Percentiles rank a stretch among this genome's conserved stretches.
phyloP scores from a whole-genome alignment of 2,888 invertebrate genomes.

The Eupithecia pulchellata region DNA sequence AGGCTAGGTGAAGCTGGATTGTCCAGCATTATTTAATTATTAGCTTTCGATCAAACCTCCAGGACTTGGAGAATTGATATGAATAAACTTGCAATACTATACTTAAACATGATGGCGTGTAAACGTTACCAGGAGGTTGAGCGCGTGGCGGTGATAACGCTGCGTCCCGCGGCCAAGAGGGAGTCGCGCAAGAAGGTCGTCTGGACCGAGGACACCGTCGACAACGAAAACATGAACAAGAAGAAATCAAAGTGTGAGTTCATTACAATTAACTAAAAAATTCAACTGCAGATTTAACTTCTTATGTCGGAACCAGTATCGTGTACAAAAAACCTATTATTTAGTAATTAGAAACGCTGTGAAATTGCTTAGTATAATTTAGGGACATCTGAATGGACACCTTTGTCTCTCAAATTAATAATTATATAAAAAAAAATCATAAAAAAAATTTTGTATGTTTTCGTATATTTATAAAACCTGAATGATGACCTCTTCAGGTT shows the following conservation, averaged over 20 bases:
- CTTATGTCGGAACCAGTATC: no score
- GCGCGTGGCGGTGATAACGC: conserved; percentile 74
- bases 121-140: conserved; percentile 59
- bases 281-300: no score
- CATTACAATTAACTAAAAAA: not conserved
- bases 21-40: no score
- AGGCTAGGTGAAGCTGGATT: no score
- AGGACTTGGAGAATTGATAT: not conserved
- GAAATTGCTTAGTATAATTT: no score
- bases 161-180: conserved; percentile 59
- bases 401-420: not conserved
- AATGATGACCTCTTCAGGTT: conserved; percentile 86
- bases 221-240: conserved; percentile 97
- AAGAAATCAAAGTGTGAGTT: conserved; percentile 98
- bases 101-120: not conserved
- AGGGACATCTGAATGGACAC: no score
- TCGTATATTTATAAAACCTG: not conserved
- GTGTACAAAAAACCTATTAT: no score
- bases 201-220: conserved; percentile 96
- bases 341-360: no score
- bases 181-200: conserved; percentile 90
- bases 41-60: not conserved
- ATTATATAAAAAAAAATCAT: not conserved
- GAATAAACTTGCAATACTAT: not conserved
- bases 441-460: not conserved